phyloP scores from a whole-genome alignment of 2,113 vertebrate species.

The Plecotus auritus region DNA sequence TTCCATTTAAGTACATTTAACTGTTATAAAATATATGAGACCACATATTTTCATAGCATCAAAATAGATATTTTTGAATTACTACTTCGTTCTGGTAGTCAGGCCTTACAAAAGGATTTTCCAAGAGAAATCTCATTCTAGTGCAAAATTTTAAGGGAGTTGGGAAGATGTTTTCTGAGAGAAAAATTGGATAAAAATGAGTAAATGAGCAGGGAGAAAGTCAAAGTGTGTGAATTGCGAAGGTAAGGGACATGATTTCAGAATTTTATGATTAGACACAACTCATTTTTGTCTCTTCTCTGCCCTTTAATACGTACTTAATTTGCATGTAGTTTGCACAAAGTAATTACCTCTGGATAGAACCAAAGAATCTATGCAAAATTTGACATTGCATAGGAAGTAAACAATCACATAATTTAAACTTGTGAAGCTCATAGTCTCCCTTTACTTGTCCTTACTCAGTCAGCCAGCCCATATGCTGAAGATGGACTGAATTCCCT shows the following conservation, averaged over 20 bases:
- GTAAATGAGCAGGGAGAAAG: background rate
- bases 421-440: background rate
- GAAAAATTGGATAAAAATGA: background rate
- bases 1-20: background rate
- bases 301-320: background rate
- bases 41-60: background rate
- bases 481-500: background rate
- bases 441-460: background rate
- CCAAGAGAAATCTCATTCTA: background rate
- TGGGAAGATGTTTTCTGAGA: background rate
- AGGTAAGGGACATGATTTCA: background rate
- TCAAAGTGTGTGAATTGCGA: background rate
- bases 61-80: background rate
- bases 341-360: background rate
- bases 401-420: background rate
- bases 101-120: background rate
- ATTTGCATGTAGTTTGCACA: background rate
- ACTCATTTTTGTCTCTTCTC: background rate
- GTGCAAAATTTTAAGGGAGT: background rate
- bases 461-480: background rate
- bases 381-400: background rate
- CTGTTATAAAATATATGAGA: background rate
- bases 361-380: background rate
- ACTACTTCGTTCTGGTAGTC: background rate
- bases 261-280: background rate